Conservation (phyloP, 1,140 invertebrate species). For the Macrosteles quadrilineatus region DNA sequence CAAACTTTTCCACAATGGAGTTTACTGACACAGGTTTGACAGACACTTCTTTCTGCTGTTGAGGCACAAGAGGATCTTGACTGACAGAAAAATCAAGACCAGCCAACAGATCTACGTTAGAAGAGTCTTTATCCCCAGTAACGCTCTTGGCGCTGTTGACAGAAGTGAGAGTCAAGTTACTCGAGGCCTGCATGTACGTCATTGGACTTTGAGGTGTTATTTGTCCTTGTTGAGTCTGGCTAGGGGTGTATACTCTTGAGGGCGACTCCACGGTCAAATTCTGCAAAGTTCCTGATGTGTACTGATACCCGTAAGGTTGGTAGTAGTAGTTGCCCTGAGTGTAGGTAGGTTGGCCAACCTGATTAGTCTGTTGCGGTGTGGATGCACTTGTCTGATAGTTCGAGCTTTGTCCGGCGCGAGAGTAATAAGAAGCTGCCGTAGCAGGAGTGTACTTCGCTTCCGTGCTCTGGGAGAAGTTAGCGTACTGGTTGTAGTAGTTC, state of each 20-base stretch:
- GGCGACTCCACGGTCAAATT: constrained; percentile 11
- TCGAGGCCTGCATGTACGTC: constrained; percentile 42
- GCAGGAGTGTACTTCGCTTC: constrained; percentile 40
- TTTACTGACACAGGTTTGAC: neutral
- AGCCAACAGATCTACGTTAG: constrained; percentile 73
- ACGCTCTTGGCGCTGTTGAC: constrained; percentile 10
- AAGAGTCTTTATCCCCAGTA: constrained; percentile 33
- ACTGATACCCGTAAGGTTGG: constrained; percentile 37
- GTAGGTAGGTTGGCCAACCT: constrained; percentile 29
- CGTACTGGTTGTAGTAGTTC: constrained; percentile 28
- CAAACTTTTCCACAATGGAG: constrained; percentile 1
- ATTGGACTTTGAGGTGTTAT: constrained; percentile 33
- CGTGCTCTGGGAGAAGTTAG: constrained; percentile 30
- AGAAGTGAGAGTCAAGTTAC: constrained; percentile 27
- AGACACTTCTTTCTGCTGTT: constrained; percentile 44
- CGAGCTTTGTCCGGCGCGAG: constrained; percentile 36
- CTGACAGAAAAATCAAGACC: constrained; percentile 74
- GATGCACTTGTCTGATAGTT: constrained; percentile 38
- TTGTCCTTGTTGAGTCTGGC: constrained; percentile 27
- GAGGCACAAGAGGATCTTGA: constrained; percentile 66
- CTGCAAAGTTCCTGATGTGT: constrained; percentile 24
- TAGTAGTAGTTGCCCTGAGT: constrained; percentile 39
- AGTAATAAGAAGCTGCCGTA: constrained; percentile 40
- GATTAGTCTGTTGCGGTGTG: constrained; percentile 31
- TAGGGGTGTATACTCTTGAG: constrained; percentile 9